A percentile compares a stretch with the other conserved stretches of the same genome.
These are phyloP conservation scores for Tetragonula clypearis DNA, from an alignment of 1,140 invertebrate genomes.

Conservation along the genomic window DNA sequence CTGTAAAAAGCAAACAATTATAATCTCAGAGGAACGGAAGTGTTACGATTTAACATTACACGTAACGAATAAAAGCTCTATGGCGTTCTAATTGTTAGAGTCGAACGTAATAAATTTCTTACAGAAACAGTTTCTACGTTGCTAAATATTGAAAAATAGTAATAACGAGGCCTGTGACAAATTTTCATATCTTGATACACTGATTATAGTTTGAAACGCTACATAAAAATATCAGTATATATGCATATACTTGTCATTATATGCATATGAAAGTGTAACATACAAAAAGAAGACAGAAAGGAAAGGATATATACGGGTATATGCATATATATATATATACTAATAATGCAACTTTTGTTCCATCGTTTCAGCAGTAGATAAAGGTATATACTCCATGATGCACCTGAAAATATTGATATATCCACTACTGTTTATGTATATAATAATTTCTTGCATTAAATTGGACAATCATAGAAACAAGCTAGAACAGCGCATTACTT, in stretches of 20 bases:
- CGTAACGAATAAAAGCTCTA: background rate
- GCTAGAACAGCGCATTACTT: slow-evolving; percentile 6
- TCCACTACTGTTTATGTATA: background rate
- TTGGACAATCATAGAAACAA: background rate
- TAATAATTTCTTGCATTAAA: background rate
- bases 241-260: background rate
- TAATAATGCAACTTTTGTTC: slow-evolving; percentile 52
- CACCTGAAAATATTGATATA: slow-evolving; percentile 31
- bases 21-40: slow-evolving; percentile 69
- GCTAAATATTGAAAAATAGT: slow-evolving; percentile 1
- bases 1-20: slow-evolving; percentile 76
- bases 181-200: background rate
- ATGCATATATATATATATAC: slow-evolving; percentile 7
- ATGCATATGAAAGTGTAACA: background rate
- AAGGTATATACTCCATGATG: slow-evolving; percentile 22
- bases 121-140: slow-evolving; percentile 11
- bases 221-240: slow-evolving; percentile 3
- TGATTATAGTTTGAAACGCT: background rate
- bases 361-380: slow-evolving; percentile 1
- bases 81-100: background rate
- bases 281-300: background rate
- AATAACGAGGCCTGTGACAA: background rate
- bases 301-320: slow-evolving; percentile 17
- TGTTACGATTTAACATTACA: background rate
- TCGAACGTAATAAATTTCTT: slow-evolving; percentile 2